Conservation (phyloP, 2,797 vertebrate species). For the Sparus aurata region DNA sequence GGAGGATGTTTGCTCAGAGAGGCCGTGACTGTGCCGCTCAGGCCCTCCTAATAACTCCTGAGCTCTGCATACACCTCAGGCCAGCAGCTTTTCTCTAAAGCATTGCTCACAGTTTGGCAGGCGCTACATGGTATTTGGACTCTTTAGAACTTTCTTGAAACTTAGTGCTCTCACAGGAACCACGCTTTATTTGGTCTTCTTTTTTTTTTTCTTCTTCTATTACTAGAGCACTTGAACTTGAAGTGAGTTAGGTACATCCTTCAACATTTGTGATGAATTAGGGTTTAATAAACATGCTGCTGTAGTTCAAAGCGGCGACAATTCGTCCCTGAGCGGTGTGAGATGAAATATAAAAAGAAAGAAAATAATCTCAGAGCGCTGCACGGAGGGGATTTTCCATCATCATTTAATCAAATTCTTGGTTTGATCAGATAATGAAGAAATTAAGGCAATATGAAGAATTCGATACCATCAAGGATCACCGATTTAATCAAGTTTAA, state of each 20-base stretch:
- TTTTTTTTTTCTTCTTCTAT: conserved; percentile 32
- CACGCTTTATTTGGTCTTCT: conserved; percentile 8
- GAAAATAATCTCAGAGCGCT: conserved; percentile 8
- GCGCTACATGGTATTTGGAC: conserved; percentile 53
- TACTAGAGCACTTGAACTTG: conserved; percentile 81
- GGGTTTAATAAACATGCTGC: conserved; percentile 52
- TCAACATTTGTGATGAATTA: conserved; percentile 70
- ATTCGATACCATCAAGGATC: conserved; percentile 11
- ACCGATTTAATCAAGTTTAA: conserved; percentile 19
- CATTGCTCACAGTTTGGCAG: conserved; percentile 59
- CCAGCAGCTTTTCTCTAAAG: conserved; percentile 55
- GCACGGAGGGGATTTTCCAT: conserved; percentile 27
- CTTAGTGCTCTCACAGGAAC: conserved; percentile 48
- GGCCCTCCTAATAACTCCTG: conserved; percentile 61
- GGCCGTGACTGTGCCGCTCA: conserved; percentile 41
- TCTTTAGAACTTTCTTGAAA: conserved; percentile 46
- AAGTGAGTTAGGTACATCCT: conserved; percentile 79
- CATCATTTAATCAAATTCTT: conserved; percentile 22
- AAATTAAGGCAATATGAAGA: conserved; percentile 42
- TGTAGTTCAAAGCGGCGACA: conserved; percentile 47
- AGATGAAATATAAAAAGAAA: conserved; percentile 38
- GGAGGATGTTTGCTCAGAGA: conserved; percentile 68
- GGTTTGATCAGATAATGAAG: conserved; percentile 32
- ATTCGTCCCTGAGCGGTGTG: conserved; percentile 46
- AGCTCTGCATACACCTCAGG: conserved; percentile 71